These are phyloP conservation scores for Seira musarum DNA, from an alignment of 2,888 invertebrate genomes.

Conservation along the genomic window DNA sequence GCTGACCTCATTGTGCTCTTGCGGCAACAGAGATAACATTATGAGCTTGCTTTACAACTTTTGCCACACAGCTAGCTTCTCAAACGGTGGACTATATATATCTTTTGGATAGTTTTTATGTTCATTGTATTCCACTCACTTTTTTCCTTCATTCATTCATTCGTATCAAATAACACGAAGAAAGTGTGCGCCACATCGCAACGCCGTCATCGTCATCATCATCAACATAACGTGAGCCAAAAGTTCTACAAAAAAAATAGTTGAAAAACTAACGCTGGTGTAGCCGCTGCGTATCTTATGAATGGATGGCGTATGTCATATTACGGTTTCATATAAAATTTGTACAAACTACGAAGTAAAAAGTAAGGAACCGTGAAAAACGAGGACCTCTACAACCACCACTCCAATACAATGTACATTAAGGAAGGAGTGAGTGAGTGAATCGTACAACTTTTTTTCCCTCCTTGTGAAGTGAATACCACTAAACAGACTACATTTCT, in stretches of 20 bases:
- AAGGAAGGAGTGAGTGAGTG: no score
- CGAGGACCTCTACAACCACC: no score
- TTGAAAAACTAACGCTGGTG: neutral
- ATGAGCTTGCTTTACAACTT: conserved; percentile 16
- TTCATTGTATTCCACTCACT: neutral
- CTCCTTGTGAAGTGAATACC: neutral
- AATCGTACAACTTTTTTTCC: neutral
- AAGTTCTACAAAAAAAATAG: neutral
- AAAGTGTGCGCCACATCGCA: neutral
- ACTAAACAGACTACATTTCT: neutral
- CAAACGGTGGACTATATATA: no score
- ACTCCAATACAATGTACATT: neutral
- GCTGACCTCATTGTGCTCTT: conserved; percentile 40
- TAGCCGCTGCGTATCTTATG: neutral
- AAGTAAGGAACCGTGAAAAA: neutral
- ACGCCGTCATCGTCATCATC: no score
- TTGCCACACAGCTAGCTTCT: neutral
- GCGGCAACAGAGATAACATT: conserved; percentile 22
- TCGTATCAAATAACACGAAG: neutral
- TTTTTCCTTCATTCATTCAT: neutral
- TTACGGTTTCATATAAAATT: neutral
- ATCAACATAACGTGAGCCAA: neutral
- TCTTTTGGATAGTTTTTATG: no score
- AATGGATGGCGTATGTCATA: neutral
- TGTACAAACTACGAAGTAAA: neutral